These are phyloP conservation scores for Diuraphis noxia DNA, from an alignment of 1,140 invertebrate genomes.

Conservation along the genomic window DNA sequence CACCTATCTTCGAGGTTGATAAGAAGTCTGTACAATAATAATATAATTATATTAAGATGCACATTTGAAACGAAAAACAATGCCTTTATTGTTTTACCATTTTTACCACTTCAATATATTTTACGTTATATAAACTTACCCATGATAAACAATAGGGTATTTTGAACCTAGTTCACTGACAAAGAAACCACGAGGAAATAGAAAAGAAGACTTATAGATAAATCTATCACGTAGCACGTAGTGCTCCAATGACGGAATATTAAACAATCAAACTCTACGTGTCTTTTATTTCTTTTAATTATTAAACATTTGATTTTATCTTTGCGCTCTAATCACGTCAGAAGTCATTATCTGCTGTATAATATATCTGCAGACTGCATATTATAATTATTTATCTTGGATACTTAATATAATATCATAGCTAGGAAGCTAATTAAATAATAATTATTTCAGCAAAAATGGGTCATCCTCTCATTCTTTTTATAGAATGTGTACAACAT, in stretches of 20 bases:
- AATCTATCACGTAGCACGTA: constrained; percentile 3
- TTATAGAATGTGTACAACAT: background rate
- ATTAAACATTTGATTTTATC: constrained; percentile 38
- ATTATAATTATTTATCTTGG: background rate
- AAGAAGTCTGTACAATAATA: background rate
- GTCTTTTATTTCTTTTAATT: constrained; percentile 33
- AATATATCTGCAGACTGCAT: too few relatives aligned
- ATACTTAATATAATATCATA: background rate
- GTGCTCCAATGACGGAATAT: background rate
- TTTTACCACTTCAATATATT: background rate
- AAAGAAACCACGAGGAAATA: background rate
- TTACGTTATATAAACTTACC: background rate
- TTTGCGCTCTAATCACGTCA: background rate
- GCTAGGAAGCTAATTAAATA: background rate
- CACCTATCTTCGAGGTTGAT: background rate
- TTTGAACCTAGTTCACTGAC: background rate
- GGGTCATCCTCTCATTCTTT: background rate
- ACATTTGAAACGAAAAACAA: background rate
- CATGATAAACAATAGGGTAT: background rate
- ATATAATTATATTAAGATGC: background rate
- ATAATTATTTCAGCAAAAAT: background rate
- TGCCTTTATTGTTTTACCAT: too few relatives aligned
- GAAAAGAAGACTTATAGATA: background rate
- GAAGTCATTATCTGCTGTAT: background rate
- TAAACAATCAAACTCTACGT: background rate